A percentile compares a stretch with the other conserved stretches of the same genome.
These are phyloP conservation scores for Drosophila robusta DNA, from an alignment of 2,888 invertebrate genomes.

Conservation along the genomic window DNA sequence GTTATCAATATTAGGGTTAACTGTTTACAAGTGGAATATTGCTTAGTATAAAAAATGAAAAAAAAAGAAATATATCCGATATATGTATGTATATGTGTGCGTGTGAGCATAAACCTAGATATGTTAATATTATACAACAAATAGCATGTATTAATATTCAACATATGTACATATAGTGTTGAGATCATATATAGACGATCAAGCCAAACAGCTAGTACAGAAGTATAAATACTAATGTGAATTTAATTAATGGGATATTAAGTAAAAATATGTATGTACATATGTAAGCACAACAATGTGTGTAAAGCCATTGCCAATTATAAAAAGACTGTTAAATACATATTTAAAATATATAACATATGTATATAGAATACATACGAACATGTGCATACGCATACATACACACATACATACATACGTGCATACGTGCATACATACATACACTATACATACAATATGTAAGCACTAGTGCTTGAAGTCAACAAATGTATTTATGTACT, in stretches of 20 bases:
- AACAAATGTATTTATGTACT: constrained; percentile 8
- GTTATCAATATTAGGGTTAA: constrained; percentile 5
- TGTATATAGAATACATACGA: constrained; percentile 1
- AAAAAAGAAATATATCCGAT: not conserved
- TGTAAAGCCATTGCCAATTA: constrained; percentile 70
- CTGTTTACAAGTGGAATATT: not conserved
- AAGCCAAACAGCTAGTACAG: constrained; percentile 21
- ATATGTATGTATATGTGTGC: constrained; percentile 29
- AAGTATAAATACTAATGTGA: constrained; percentile 6
- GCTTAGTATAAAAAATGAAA: not conserved
- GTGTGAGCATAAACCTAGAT: constrained; percentile 15
- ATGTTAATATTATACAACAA: not conserved
- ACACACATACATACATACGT: not conserved
- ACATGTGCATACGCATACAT: not conserved
- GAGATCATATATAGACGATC: not conserved
- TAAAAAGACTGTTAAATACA: constrained; percentile 70
- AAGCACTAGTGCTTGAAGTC: not conserved
- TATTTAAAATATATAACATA: constrained; percentile 33
- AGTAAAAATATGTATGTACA: constrained; percentile 13
- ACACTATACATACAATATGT: not conserved
- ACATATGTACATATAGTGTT: constrained; percentile 6
- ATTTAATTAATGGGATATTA: constrained; percentile 23
- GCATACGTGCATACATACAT: not conserved
- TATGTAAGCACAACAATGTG: constrained; percentile 51
- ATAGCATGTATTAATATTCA: not conserved